Conservation (phyloP, 2,797 vertebrate species). For the Tarsius wallacei region DNA sequence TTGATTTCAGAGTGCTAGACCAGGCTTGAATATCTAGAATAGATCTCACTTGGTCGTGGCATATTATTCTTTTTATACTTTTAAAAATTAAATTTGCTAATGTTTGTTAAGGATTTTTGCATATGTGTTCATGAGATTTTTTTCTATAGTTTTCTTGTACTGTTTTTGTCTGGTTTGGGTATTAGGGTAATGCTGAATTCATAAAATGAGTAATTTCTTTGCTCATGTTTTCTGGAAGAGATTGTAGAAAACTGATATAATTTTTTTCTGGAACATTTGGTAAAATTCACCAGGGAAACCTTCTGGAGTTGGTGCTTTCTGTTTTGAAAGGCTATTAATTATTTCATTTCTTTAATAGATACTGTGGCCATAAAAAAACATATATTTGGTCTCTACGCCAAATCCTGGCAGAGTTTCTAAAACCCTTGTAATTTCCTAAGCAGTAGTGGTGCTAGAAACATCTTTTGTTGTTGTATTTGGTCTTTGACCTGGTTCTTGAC, state of each 20-base stretch:
- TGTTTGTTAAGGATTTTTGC: background rate
- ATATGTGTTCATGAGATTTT: background rate
- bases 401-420: background rate
- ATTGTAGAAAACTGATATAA: too few species aligned
- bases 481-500: background rate
- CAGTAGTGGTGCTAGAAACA: background rate
- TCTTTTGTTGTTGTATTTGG: background rate
- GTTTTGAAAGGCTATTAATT: background rate
- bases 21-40: background rate
- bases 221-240: background rate
- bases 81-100: background rate
- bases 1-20: background rate
- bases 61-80: background rate
- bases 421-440: background rate
- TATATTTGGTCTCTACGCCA: background rate
- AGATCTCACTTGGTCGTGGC: background rate
- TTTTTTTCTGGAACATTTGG: background rate
- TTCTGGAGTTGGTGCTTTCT: background rate
- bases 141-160: background rate
- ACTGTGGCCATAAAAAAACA: background rate
- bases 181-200: background rate
- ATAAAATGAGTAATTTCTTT: fast-evolving
- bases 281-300: background rate
- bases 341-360: background rate
- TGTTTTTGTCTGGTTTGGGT: background rate